phyloP scores from a whole-genome alignment of 2,113 vertebrate species.

The Ctenomys sociabilis region DNA sequence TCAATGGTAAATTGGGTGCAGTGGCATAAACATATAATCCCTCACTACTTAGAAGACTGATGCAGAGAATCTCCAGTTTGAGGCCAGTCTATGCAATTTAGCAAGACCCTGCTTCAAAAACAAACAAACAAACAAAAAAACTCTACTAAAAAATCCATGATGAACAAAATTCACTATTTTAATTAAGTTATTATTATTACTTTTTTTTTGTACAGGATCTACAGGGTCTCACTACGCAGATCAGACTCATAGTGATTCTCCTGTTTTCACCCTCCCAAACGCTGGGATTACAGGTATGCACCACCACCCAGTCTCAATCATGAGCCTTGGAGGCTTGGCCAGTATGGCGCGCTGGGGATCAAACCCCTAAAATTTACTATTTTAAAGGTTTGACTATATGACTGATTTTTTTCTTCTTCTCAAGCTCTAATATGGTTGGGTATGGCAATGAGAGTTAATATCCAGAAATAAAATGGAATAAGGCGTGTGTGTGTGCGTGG shows the following conservation, averaged over 20 bases:
- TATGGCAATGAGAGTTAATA: not conserved
- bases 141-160: not conserved
- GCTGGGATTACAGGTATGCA: no score
- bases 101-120: not conserved
- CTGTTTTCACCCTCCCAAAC: no score
- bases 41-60: not conserved
- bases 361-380: not conserved
- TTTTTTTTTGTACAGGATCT: no score
- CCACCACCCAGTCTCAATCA: no score
- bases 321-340: no score
- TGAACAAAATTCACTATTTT: constrained; percentile 35
- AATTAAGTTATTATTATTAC: not conserved
- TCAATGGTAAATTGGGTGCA: not conserved
- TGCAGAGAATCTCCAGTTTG: not conserved
- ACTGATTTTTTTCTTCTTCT: constrained; percentile 32
- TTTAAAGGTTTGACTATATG: not conserved
- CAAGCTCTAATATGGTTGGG: not conserved
- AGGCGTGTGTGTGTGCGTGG: not conserved
- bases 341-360: no score
- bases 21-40: not conserved
- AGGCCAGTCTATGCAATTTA: not conserved
- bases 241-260: no score
- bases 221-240: no score
- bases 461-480: constrained; percentile 39
- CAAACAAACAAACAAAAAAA: not conserved